phyloP scores from a whole-genome alignment of 2,888 invertebrate species.

The Dryocosmus kuriphilus region DNA sequence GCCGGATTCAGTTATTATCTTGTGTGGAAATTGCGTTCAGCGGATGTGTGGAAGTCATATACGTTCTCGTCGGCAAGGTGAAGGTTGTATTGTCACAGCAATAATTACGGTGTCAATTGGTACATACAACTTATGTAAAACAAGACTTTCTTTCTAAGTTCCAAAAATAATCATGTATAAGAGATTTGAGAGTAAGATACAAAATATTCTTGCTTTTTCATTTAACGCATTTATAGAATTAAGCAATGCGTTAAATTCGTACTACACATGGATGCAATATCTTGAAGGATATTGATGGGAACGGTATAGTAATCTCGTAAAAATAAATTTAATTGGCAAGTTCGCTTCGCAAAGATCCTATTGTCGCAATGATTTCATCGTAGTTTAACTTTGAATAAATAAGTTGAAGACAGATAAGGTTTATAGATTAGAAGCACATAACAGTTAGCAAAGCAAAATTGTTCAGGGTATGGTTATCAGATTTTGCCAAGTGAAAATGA shows the following conservation, averaged over 20 bases:
- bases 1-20: constrained; percentile 7
- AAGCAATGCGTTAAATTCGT: neutral
- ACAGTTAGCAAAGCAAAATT: too few relatives aligned
- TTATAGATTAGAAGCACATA: neutral
- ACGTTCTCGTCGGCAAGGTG: neutral
- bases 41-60: neutral
- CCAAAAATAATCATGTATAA: neutral
- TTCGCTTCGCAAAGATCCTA: neutral
- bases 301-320: neutral
- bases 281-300: neutral
- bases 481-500: constrained; percentile 10
- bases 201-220: neutral
- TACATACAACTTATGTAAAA: neutral
- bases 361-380: neutral
- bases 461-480: too few relatives aligned
- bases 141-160: neutral
- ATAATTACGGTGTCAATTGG: neutral
- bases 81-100: neutral
- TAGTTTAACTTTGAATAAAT: neutral
- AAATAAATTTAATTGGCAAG: neutral
- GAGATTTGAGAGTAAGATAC: neutral
- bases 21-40: neutral
- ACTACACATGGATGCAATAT: neutral
- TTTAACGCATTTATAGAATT: neutral
- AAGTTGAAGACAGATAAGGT: neutral